Evolutionary conservation across 2,888 invertebrate species (phyloP).

Genomic region (Nymphalis c-album): DNA sequence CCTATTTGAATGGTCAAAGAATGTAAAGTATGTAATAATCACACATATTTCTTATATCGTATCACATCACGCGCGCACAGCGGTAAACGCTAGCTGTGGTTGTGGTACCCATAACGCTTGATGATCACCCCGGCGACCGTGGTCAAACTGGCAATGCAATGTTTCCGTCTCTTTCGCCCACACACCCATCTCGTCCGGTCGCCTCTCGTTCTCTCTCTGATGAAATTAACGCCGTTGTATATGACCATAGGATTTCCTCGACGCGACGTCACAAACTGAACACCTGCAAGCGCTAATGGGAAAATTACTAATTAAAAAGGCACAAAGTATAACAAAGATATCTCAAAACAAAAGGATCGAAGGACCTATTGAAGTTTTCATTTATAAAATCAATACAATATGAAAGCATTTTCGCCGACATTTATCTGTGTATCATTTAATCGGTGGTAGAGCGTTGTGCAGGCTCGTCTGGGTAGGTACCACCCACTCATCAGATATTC

Average conservation of each 20-base stretch:
- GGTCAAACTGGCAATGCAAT: slow-evolving; percentile 61
- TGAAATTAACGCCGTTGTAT: slow-evolving; percentile 61
- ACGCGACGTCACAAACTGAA: slow-evolving; percentile 56
- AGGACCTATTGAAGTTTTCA: too few relatives aligned
- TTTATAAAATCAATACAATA: too few relatives aligned
- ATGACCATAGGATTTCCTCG: slow-evolving; percentile 68
- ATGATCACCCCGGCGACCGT: slow-evolving; percentile 53
- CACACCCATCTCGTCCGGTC: slow-evolving; percentile 64
- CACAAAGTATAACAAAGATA: neutral
- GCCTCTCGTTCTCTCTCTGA: slow-evolving; percentile 55
- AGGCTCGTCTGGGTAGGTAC: too few relatives aligned
- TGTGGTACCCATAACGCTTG: slow-evolving; percentile 59
- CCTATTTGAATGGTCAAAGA: neutral
- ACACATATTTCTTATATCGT: slow-evolving; percentile 20
- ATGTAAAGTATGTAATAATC: slow-evolving; percentile 10
- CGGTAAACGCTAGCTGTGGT: slow-evolving; percentile 54
- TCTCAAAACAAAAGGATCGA: neutral
- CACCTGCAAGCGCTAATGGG: slow-evolving; percentile 44
- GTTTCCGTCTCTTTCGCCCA: slow-evolving; percentile 58
- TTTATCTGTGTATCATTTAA: too few relatives aligned
- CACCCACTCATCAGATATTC: too few relatives aligned
- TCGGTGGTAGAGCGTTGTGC: too few relatives aligned
- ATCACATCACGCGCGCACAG: neutral
- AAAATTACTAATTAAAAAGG: slow-evolving; percentile 9
- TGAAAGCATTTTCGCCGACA: too few relatives aligned